These are phyloP conservation scores for Podotricha telesiphe DNA, from an alignment of 2,888 invertebrate species.

Conservation along the genomic window DNA sequence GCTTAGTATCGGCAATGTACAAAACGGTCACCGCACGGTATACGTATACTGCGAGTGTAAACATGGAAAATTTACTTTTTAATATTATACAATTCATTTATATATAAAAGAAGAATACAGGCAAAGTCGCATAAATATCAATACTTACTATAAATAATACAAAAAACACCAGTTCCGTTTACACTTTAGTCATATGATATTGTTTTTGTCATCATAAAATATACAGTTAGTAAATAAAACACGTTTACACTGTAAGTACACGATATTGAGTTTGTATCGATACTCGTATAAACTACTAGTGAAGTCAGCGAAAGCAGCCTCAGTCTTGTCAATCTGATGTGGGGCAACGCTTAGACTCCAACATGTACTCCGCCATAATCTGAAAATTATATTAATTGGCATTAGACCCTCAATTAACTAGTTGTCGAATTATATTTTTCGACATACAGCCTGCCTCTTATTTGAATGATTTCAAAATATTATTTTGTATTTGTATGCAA, in stretches of 20 bases:
- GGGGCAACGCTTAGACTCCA: slow-evolving; percentile 66
- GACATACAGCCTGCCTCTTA: too few relatives aligned
- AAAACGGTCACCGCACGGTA: slow-evolving; percentile 58
- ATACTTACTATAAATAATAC: slow-evolving; percentile 6
- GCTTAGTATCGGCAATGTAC: slow-evolving; percentile 56
- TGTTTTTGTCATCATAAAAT: neutral
- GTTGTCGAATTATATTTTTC: neutral
- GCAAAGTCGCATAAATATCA: slow-evolving; percentile 4
- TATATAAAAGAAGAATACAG: slow-evolving; percentile 9
- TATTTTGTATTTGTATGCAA: neutral
- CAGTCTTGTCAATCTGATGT: slow-evolving; percentile 79
- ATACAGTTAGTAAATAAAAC: slow-evolving; percentile 5
- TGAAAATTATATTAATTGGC: slow-evolving; percentile 50
- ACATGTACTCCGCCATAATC: slow-evolving; percentile 53
- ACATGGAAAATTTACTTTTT: slow-evolving; percentile 7
- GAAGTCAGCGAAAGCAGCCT: slow-evolving; percentile 77
- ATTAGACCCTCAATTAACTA: slow-evolving; percentile 17
- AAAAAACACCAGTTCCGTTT: slow-evolving; percentile 17
- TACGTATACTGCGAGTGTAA: slow-evolving; percentile 42
- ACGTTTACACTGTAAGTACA: slow-evolving; percentile 45
- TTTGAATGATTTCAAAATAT: too few relatives aligned
- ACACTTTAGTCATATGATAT: slow-evolving; percentile 7
- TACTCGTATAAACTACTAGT: slow-evolving; percentile 70
- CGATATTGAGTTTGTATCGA: slow-evolving; percentile 52
- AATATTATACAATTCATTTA: slow-evolving; percentile 5